These are phyloP conservation scores for Sebastes schlegelii DNA, from an alignment of 2,113 vertebrate genomes.

Conservation along the genomic window DNA sequence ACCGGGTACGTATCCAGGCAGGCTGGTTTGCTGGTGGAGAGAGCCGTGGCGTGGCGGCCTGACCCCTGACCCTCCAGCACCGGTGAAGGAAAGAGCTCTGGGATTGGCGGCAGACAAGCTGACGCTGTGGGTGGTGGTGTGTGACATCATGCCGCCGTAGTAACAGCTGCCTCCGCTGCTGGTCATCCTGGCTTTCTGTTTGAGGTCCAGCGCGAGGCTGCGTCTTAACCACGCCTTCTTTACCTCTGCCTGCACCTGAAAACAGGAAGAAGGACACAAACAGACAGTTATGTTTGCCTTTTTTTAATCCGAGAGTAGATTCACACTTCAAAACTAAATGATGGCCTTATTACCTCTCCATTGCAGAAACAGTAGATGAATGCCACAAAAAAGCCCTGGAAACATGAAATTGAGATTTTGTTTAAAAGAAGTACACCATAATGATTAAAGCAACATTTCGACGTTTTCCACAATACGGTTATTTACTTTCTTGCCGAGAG, in stretches of 20 bases:
- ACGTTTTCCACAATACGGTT: neutral
- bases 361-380: constrained; percentile 92
- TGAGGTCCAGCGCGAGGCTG: constrained; percentile 83
- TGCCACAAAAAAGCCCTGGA: constrained; percentile 88
- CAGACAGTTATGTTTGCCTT: neutral
- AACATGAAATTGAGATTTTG: constrained; percentile 15
- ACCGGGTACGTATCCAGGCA: constrained; percentile 54
- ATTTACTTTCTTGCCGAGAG: neutral
- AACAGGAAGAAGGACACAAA: neutral
- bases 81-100: constrained; percentile 62
- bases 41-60: constrained; percentile 50
- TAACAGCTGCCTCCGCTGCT: constrained; percentile 87
- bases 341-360: constrained; percentile 82
- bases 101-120: constrained; percentile 76
- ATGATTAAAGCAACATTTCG: neutral
- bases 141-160: constrained; percentile 87
- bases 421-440: neutral
- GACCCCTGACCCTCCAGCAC: constrained; percentile 44
- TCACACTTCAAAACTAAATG: neutral
- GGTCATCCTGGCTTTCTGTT: constrained; percentile 84
- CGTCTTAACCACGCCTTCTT: constrained; percentile 88
- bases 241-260: constrained; percentile 87
- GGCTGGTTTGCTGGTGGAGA: constrained; percentile 54
- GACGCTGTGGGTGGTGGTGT: constrained; percentile 85
- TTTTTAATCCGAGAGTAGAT: neutral